A percentile compares a stretch with the other conserved stretches of the same genome.
Conservation (phyloP, 1,140 invertebrate species). For the Ceratina japonica region DNA sequence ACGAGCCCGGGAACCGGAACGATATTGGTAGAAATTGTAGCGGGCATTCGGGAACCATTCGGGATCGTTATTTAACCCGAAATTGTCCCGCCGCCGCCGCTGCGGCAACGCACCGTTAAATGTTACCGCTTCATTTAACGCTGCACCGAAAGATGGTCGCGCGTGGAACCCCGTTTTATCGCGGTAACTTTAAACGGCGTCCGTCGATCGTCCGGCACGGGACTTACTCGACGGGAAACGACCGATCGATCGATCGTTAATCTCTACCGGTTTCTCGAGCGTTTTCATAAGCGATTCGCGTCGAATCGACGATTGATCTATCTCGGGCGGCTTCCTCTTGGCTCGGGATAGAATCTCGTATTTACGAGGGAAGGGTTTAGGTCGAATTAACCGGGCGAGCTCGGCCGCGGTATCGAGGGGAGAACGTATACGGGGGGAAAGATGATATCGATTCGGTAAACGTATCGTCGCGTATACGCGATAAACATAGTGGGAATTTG, state of each 20-base stretch:
- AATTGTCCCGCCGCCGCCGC: conserved; percentile 12
- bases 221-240: neutral
- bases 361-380: no score
- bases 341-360: no score
- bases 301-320: neutral
- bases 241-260: neutral
- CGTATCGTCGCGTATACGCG: neutral
- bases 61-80: conserved; percentile 21
- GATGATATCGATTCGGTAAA: conserved; percentile 6
- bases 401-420: neutral
- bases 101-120: conserved; percentile 15
- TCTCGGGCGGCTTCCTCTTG: neutral
- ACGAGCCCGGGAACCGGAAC: neutral
- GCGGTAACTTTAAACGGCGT: neutral
- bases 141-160: neutral
- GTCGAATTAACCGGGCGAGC: no score
- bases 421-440: no score
- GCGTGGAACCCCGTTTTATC: neutral
- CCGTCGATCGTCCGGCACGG: neutral
- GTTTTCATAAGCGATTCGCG: no score
- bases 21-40: conserved; percentile 24
- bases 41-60: neutral
- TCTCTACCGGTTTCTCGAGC: no score
- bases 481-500: conserved; percentile 18
- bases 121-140: conserved; percentile 24